Base-by-base conservation (phyloP, 2,888 invertebrate genomes). In the Zele albiditarsus region DNA sequence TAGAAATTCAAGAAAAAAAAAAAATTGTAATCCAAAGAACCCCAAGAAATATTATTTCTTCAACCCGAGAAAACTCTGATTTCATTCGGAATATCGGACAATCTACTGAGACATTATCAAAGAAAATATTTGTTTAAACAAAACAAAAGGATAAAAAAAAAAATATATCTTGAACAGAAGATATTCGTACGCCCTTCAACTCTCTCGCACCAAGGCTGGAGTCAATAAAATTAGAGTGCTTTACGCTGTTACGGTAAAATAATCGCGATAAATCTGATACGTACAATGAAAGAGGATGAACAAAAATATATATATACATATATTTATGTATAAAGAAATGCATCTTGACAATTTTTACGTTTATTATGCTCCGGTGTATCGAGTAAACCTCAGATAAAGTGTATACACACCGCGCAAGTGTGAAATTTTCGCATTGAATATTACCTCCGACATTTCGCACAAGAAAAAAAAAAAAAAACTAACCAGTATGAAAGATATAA, bases 201-300 rank as follows among this genome's bases (percentile, higher is more conserved):
- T 28, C 65, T 72, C 58, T 73, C 28, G 46, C 71, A 73, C 65
- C 74, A 71, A 73, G 77, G 75, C 74, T 74, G 75, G 77, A 79
- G 75, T 77, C 78, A 84, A 84, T 84, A 83, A 83, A 82, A 84
- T 81, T 80, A 76, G 81, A 87, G 86, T 87, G 84, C 82, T 77
- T 76, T 83, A 80, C 80, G 83, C 69, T 84, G 85, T 85, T 81
- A 63, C 69, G 57, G 62, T 38, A 57, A 81, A 80, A 84, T 85
- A 80, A 82, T 82, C 79, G 74, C 77, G 82, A 84, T 84, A 84
- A 83, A 82, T 82, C 82, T 76, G 82, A 83, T 81, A 76, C 74
- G 63, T 66, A 20, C 77, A 81, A 84, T 83, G 82, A 74, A 28
- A 27, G 20, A 57, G 20, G 53, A 68, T 68, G 31, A 16, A 63